These are phyloP conservation scores for Percopsis omiscomaycus DNA, from an alignment of 2,797 vertebrate genomes.

Conservation along the genomic window DNA sequence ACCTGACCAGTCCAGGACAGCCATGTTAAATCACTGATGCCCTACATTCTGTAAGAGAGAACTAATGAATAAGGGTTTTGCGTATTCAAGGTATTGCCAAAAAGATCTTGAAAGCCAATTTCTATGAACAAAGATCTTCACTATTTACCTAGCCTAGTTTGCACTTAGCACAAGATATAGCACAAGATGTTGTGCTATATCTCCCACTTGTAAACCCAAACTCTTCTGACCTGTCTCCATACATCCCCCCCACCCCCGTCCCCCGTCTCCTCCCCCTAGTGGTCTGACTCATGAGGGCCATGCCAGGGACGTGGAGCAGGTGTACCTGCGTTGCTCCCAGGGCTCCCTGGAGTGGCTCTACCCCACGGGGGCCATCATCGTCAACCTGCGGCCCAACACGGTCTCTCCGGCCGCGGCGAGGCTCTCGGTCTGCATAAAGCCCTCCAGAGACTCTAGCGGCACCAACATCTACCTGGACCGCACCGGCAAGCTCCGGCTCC, in stretches of 20 bases:
- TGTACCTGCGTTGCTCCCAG: slow-evolving; percentile 94
- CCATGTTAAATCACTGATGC: slow-evolving; percentile 23
- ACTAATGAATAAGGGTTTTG: no score
- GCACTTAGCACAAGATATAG: no score
- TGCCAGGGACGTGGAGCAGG: slow-evolving; percentile 95
- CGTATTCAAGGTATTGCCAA: no score
- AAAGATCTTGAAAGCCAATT: no score
- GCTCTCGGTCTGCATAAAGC: slow-evolving; percentile 94
- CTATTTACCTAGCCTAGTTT: no score
- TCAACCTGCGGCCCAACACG: slow-evolving; percentile 94
- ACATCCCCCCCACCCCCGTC: slow-evolving; percentile 6
- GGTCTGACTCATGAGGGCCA: slow-evolving; percentile 94
- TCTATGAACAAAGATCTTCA: no score
- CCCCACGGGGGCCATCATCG: slow-evolving; percentile 93
- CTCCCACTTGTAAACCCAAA: no score
- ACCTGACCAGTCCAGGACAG: slow-evolving; percentile 38
- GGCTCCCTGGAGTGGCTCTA: slow-evolving; percentile 96
- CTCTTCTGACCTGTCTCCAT: neutral
- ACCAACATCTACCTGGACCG: slow-evolving; percentile 97
- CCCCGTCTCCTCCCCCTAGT: slow-evolving; percentile 62
- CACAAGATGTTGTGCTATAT: no score
- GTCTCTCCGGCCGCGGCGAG: slow-evolving; percentile 76
- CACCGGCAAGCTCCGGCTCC: slow-evolving; percentile 87
- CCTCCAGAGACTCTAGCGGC: slow-evolving; percentile 85
- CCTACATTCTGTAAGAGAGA: slow-evolving; percentile 22